These are phyloP conservation scores for Peromyscus nudipes DNA, from an alignment of 2,797 vertebrate species.

Conservation along the genomic window DNA sequence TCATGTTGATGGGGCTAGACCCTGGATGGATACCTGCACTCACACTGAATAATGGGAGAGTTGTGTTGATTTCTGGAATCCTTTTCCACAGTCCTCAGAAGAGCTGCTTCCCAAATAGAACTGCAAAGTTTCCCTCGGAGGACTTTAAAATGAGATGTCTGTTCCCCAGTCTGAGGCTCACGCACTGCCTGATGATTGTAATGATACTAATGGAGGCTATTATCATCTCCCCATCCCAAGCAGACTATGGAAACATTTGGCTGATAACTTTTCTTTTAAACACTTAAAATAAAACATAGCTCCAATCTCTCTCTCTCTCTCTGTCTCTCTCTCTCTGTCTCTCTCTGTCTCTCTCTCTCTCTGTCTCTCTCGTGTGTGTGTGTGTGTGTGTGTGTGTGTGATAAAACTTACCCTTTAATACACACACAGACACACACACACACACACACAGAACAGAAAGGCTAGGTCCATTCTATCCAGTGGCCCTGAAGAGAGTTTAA, in stretches of 20 bases:
- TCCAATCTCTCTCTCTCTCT: neutral
- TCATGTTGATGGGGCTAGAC: neutral
- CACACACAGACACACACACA: too few relatives aligned
- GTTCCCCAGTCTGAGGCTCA: neutral
- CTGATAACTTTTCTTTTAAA: constrained; percentile 66
- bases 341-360: too few relatives aligned
- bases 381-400: neutral
- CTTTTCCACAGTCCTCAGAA: neutral
- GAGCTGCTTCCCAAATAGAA: constrained; percentile 55
- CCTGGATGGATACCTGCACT: neutral
- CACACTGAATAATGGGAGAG: neutral
- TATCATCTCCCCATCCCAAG: neutral
- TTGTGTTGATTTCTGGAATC: neutral
- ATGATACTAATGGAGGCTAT: neutral
- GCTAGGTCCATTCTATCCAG: neutral
- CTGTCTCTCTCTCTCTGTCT: too few relatives aligned
- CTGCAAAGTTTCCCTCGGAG: constrained; percentile 3
- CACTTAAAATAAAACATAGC: constrained; percentile 35
- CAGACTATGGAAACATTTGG: constrained; percentile 60
- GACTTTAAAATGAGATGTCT: constrained; percentile 47
- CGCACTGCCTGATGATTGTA: constrained; percentile 19
- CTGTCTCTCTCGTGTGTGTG: neutral
- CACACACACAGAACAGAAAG: neutral
- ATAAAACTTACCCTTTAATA: constrained; percentile 45
- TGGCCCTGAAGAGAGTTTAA: neutral